Percentiles rank a stretch among this genome's conserved stretches.
These are phyloP conservation scores for Enoplosus armatus DNA, from an alignment of 2,797 vertebrate species.

Conservation along the genomic window DNA sequence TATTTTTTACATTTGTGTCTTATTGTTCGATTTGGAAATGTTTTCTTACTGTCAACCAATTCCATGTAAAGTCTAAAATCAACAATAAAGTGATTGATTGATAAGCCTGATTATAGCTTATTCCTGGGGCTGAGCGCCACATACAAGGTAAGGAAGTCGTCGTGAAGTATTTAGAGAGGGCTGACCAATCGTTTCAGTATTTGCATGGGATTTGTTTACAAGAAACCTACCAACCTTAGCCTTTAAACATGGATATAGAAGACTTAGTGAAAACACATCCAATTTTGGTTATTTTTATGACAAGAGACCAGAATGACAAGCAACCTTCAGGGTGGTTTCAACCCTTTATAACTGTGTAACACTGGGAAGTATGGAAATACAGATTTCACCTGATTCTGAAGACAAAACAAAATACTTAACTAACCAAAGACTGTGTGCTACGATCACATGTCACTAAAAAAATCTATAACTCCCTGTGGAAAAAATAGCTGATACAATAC, in stretches of 20 bases:
- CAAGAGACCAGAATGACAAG: neutral
- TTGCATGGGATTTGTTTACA: neutral
- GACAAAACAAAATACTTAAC: neutral
- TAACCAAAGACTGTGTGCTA: neutral
- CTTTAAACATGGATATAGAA: neutral
- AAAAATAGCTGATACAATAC: constrained; percentile 4
- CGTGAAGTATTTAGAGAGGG: neutral
- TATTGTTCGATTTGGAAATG: neutral
- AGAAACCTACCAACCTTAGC: neutral
- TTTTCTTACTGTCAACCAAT: neutral
- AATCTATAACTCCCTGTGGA: constrained; percentile 13
- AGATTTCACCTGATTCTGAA: neutral
- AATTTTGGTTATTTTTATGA: neutral
- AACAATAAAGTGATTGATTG: neutral
- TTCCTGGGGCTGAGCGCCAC: too few relatives aligned
- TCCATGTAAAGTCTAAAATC: neutral
- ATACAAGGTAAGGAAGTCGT: neutral
- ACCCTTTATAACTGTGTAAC: neutral
- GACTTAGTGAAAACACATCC: neutral
- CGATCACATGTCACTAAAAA: neutral
- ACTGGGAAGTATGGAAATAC: neutral
- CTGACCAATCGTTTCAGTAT: neutral
- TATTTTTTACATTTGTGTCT: neutral
- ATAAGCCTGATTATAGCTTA: neutral
- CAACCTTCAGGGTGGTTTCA: neutral